Conservation (phyloP, 1,140 invertebrate species). For the Hypsibius dujardini region DNA sequence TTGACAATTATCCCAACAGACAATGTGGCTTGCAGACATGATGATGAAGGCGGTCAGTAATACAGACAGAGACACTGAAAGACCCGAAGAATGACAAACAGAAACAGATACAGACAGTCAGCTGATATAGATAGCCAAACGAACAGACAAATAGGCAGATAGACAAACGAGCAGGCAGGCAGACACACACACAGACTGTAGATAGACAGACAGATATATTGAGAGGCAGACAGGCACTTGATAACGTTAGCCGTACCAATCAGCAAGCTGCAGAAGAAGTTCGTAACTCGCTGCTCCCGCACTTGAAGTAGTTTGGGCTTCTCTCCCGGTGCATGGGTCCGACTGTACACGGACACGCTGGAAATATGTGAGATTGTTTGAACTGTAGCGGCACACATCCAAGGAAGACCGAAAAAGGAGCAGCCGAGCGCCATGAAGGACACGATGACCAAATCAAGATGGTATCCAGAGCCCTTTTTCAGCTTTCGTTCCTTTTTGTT, state of each 20-base stretch:
- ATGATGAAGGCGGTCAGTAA: too few species aligned
- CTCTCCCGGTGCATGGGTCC: slow-evolving; percentile 82
- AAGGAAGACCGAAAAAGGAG: slow-evolving; percentile 68
- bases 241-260: slow-evolving; percentile 28
- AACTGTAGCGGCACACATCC: slow-evolving; percentile 86
- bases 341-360: slow-evolving; percentile 74
- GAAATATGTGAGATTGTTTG: slow-evolving; percentile 78
- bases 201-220: too few species aligned
- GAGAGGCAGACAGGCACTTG: too few species aligned
- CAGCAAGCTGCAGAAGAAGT: slow-evolving; percentile 32
- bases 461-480: slow-evolving; percentile 81
- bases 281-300: slow-evolving; percentile 43
- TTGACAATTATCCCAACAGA: too few species aligned
- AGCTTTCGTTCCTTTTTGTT: slow-evolving; percentile 76
- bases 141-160: too few species aligned
- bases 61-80: too few species aligned
- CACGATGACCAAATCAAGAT: slow-evolving; percentile 81
- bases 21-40: too few species aligned
- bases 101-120: too few species aligned
- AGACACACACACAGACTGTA: too few species aligned
- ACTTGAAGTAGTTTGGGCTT: slow-evolving; percentile 75
- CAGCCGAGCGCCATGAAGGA: slow-evolving; percentile 58
- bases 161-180: too few species aligned
- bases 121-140: too few species aligned
- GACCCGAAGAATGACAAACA: too few species aligned